Conservation (phyloP, 2,888 invertebrate species). For the Hypolimnas misippus region DNA sequence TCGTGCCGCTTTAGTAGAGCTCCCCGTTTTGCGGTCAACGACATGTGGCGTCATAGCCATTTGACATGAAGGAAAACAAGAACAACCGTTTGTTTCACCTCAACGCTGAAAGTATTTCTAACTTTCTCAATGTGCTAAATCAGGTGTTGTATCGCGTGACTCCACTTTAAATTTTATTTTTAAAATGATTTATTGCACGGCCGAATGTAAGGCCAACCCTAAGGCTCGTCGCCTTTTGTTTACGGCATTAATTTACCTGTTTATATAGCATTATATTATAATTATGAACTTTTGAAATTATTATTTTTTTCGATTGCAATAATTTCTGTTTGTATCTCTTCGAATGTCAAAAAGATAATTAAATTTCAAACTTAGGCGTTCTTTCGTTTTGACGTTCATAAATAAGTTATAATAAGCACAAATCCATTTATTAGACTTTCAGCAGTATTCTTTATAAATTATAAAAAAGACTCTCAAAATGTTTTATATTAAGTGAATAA, state of each 20-base stretch:
- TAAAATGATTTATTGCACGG: conserved; percentile 36
- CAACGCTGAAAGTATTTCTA: conserved; percentile 43
- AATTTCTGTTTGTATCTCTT: conserved; percentile 10
- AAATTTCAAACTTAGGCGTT: conserved; percentile 13
- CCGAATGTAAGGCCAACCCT: conserved; percentile 11
- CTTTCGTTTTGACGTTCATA: background rate
- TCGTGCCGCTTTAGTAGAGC: conserved; percentile 44
- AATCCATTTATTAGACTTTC: conserved; percentile 18
- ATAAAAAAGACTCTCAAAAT: conserved; percentile 8
- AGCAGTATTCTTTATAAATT: background rate
- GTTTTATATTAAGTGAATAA: conserved; percentile 7
- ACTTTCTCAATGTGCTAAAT: conserved; percentile 39
- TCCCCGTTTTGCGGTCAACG: conserved; percentile 62
- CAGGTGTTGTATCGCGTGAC: conserved; percentile 41
- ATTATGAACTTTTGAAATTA: background rate
- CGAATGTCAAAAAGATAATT: conserved; percentile 7
- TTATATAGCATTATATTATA: background rate
- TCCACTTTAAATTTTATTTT: conserved; percentile 28
- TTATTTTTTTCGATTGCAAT: conserved; percentile 9
- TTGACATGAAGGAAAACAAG: conserved; percentile 70
- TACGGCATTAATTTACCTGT: background rate
- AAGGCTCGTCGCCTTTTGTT: conserved; percentile 1
- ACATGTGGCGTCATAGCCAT: conserved; percentile 67
- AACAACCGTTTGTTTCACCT: conserved; percentile 48
- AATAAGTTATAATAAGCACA: conserved; percentile 20